Base-by-base conservation (phyloP, 2,888 invertebrate genomes). In the Leptarthrus brevirostris region DNA sequence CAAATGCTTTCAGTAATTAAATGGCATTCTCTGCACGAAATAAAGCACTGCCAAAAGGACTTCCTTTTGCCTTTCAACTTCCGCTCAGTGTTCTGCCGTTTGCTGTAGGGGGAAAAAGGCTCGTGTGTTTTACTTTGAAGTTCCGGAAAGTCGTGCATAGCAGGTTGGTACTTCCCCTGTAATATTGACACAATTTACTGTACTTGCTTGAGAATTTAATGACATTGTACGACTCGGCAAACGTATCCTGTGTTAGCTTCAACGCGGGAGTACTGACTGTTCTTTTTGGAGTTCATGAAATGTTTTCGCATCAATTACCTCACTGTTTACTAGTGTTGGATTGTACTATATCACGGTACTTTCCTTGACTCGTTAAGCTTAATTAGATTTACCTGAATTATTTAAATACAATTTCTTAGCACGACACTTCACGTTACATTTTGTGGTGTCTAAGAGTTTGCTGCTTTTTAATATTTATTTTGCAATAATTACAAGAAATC, bases 161-260 rank as follows among this genome's bases (percentile, higher is more conserved):
- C 24, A 47, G 22, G 14, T 20, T 6, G 24, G 14, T 6, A 16
- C 44, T n/a, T n/a, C 14, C 24, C 16, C 14, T 6, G 36, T 44
- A 12, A 44, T 64, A 24, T 64, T 64, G 64, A 64, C 64, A 64
- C 64, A 64, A 64, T 64, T 64, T 64, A 47, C 47, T 64, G 44
- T n/a, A 22, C n/a, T 22, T 24, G 64, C 24, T 64, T 64, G 44
- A 64, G 26, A 64, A 3, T 47, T 64, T 64, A 64, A 64, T 64
- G 64, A 64, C 16, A 64, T 44, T 18, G 24, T 5, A 6, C 24
- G 22, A 10, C 47, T 16, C 36, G 36, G n/a, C n/a, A 20, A 12
- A 12, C 3, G 12, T 20, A 16, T 10, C 18, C 8, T 2, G 44
- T 22, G 30, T 34, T 18, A 49, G n/a, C 3, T 8, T 49, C 18